A percentile compares a stretch with the other conserved stretches of the same genome.
Conservation (phyloP, 2,797 vertebrate genomes). For the Hydrocynus forskahlii region DNA sequence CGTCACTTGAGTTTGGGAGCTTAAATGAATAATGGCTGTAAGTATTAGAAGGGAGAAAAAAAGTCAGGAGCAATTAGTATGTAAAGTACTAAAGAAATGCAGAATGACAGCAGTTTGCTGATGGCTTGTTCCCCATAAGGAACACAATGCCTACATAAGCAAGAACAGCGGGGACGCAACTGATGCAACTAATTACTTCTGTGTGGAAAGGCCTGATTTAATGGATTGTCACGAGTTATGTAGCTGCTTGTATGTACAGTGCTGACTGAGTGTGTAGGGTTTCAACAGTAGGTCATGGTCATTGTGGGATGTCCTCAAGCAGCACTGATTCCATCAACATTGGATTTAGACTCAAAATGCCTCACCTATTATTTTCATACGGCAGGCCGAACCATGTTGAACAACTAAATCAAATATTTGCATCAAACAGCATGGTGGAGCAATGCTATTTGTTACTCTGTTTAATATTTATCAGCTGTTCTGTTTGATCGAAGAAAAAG, state of each 20-base stretch:
- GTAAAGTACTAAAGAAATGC: neutral
- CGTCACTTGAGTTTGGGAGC: neutral
- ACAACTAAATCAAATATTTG: constrained; percentile 38
- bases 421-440: constrained; percentile 17
- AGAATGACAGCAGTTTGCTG: constrained; percentile 2
- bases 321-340: constrained; percentile 7
- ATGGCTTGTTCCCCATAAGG: constrained; percentile 13
- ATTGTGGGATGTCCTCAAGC: constrained; percentile 6
- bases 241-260: constrained; percentile 1
- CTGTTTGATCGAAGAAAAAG: constrained; percentile 15
- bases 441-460: constrained; percentile 44
- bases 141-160: constrained; percentile 1
- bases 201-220: constrained; percentile 25
- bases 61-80: constrained; percentile 1
- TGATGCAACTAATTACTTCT: constrained; percentile 6
- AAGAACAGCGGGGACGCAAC: neutral
- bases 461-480: constrained; percentile 48
- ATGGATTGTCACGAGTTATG: constrained; percentile 12
- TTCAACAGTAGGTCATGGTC: constrained; percentile 26
- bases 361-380: constrained; percentile 12
- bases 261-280: constrained; percentile 17
- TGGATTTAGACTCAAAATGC: neutral
- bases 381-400: constrained; percentile 19
- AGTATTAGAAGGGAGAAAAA: neutral
- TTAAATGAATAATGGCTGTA: neutral